A percentile compares a stretch with the other conserved stretches of the same genome.
These are phyloP conservation scores for Philypnodon macrostomus DNA, from an alignment of 2,797 vertebrate genomes.

Conservation along the genomic window DNA sequence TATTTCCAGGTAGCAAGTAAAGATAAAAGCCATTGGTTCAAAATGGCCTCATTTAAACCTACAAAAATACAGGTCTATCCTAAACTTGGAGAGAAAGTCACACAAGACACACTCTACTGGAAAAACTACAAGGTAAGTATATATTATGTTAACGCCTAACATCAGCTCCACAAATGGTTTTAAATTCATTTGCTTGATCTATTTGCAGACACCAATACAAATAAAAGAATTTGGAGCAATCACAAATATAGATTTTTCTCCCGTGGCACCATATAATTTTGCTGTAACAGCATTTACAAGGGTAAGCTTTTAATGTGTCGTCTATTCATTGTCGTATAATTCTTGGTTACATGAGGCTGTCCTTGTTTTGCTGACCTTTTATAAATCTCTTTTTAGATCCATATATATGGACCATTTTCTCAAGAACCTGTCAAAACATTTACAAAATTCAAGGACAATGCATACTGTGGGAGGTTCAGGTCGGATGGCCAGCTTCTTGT, in stretches of 20 bases:
- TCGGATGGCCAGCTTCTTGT: conserved; percentile 88
- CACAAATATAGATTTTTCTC: conserved; percentile 88
- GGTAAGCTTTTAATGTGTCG: conserved; percentile 70
- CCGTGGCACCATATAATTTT: conserved; percentile 85
- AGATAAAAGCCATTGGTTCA: too few species aligned
- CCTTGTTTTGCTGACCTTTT: conserved; percentile 7
- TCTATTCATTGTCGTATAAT: not conserved
- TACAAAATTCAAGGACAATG: conserved; percentile 88
- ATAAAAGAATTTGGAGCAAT: conserved; percentile 95
- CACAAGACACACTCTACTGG: conserved; percentile 91
- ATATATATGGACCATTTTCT: conserved; percentile 90
- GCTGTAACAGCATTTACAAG: conserved; percentile 93
- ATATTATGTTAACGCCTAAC: too few species aligned
- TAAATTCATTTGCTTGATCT: conserved; percentile 1
- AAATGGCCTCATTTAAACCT: conserved; percentile 87
- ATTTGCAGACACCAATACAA: conserved; percentile 84
- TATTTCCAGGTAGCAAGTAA: not conserved
- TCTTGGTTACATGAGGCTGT: too few species aligned
- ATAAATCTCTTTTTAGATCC: conserved; percentile 75
- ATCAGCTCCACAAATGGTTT: too few species aligned
- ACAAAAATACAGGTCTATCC: conserved; percentile 82
- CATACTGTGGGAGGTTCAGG: conserved; percentile 87
- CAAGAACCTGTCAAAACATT: conserved; percentile 90
- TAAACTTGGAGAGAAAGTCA: conserved; percentile 87
- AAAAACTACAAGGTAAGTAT: conserved; percentile 84